Percentiles rank a stretch among this genome's conserved stretches.
Evolutionary conservation across 2,113 vertebrate genomes (phyloP).

Genomic region (Amphiprion percula): DNA sequence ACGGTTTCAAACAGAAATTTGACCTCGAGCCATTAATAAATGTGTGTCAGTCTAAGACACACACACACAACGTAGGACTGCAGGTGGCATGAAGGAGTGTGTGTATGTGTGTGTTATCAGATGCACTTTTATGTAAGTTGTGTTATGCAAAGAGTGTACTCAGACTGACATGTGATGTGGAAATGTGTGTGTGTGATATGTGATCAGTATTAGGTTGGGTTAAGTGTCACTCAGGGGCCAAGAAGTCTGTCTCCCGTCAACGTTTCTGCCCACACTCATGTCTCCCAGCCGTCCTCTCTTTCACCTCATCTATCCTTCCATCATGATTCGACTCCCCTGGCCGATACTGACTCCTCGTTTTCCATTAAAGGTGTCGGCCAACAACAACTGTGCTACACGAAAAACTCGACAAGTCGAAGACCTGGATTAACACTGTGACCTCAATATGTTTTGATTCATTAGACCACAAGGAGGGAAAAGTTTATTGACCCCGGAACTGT

Average conservation of each 20-base stretch:
- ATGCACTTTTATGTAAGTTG: constrained; percentile 30
- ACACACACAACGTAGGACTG: background rate
- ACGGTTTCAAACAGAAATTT: background rate
- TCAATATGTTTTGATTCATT: background rate
- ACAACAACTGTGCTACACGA: background rate
- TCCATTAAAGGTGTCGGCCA: background rate
- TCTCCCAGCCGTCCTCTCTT: background rate
- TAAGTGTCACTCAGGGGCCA: constrained; percentile 67
- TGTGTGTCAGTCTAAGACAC: background rate
- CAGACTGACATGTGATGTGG: constrained; percentile 24
- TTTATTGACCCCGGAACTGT: too few relatives aligned
- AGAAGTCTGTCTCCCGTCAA: constrained; percentile 66
- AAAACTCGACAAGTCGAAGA: background rate
- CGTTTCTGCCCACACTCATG: constrained; percentile 8
- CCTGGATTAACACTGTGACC: background rate
- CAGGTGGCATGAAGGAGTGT: background rate
- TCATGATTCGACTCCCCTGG: background rate
- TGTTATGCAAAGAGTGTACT: constrained; percentile 24
- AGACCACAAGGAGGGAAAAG: background rate
- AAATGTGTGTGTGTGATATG: constrained; percentile 45
- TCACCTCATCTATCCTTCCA: background rate
- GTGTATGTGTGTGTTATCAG: constrained; percentile 12
- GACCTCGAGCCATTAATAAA: background rate
- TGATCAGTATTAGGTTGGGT: constrained; percentile 53
- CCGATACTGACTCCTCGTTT: background rate